Evolutionary conservation across 64 coral and sea anemone genomes (phyloP), one percentile per base, ranked within the genome.

Genomic region (Orbicella faveolata): DNA sequence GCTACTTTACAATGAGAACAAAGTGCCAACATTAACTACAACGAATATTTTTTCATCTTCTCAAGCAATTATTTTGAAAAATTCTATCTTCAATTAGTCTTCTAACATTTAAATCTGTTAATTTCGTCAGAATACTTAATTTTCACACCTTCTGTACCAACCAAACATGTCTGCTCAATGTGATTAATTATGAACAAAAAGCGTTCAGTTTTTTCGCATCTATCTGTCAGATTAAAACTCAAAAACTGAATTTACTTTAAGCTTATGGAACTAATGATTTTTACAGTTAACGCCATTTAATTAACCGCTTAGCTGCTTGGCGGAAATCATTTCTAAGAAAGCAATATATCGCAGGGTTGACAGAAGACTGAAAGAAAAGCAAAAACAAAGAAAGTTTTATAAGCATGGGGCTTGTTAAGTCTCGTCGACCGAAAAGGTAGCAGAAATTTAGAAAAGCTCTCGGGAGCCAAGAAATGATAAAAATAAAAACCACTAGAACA

Each of bases 361-460:
- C 44, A 3, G 88, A 70, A n/a, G 76, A 80, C 52, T 90, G 88
- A 11, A 80, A 55, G 30, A 90, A 67, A 6, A 90, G 61, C 57
- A 90, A 90, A 36, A 90, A 90, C 77, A 90, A 70, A 20, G 88
- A 90, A 4, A 90, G 6, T 59, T 90, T 90, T 23, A 80, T 41
- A 17, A 81, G 67, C 25, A 66, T 12, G 15, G n/a, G 61, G 21
- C 76, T 57, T 4, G 88, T 61, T 34, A 90, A 72, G 41, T 90
- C 52, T 30, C 34, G 17, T 39, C 34, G 64, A 7, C 54, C 65
- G 1, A 78, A 77, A 72, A 90, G 88, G 66, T 20, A 70, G 61
- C 78, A 90, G 5, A 90, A 54, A 64, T 90, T 90, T 4, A 80
- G 78, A 17, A 74, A 53, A 44, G 67, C 52, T 74, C 88, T 90